Base-by-base conservation (phyloP, 2,797 vertebrate species). In the Schizopygopsis pylzovi region DNA sequence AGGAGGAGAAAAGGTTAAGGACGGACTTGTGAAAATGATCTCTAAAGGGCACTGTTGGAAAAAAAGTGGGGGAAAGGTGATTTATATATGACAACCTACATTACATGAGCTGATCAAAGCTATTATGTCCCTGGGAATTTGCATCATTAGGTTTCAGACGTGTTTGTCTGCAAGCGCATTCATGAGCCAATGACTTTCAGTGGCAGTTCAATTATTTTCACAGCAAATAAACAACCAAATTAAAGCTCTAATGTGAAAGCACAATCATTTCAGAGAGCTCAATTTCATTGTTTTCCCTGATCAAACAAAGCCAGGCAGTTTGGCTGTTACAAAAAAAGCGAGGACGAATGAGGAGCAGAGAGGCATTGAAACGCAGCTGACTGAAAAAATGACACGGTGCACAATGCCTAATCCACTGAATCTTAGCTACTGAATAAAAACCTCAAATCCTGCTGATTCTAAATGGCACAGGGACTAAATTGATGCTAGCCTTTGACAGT, bases 1-100 rank as follows among this genome's bases (percentile, higher is more conserved):
- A 75, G 83, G 73, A 75, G 83, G 33, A 47, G 61, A 84, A 81
- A 77, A 85, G 76, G 86, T 86, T 81, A 87, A 90, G 86, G 82
- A 90, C 25, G 83, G 76, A 85, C 83, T 87, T 86, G 83, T 82
- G 63, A 82, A 59, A 80, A 76, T 33, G 28, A 75, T 86, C 16
- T 88, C 59, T 54, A 85, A 85, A 88, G 81, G 54, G 70, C 77
- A 84, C 49, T 43, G 47, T 37, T 79, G 47, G 47, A 1, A 85
- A 84, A 81, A 88, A 56, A 83, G 49, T 75, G 15, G n/a, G 22
- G 82, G 12, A 61, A 70, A n/a, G 7, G 39, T 79, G 71, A 75
- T 77, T 52, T 43, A 63, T 37, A 63, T 43, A 56, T 12, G 22
- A 52, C 59, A 41, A 33, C 22, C 61, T 77, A 54, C 72, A 63